Base-by-base conservation (phyloP, 2,888 invertebrate species). In the Argynnis bischoffii region DNA sequence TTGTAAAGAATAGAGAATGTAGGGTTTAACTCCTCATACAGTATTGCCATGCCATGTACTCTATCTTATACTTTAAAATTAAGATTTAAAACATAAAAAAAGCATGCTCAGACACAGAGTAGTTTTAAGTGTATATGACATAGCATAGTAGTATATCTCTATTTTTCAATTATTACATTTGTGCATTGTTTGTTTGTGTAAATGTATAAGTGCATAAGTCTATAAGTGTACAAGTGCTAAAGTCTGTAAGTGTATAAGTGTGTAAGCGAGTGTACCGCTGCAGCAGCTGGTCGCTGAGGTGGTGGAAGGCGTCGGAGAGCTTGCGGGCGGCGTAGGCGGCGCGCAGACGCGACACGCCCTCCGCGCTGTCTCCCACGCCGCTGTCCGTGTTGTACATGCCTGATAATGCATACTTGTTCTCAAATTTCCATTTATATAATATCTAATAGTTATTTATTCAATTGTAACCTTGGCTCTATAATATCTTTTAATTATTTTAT, bases 221-320 rank as follows among this genome's bases (percentile, higher is more conserved):
- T 6, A 1, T 35, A 35, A 35, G 35, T 35, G 35, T 35, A 26
- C 1, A 2, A 31, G 35, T 35, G 35, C 8, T 8, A 8, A 35
- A 35, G 8, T 35, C 8, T 35, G 2, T 41, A 41, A 41, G 35
- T 11, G 35, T 8, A 2, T 41, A 41, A 41, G 35, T 41, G 35
- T 41, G 11, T 41, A 41, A 41, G 35, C 11, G 14, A 13, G 14
- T 54, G 50, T 63, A 90, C 93, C 93, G 92, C 78, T 95, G 95
- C 76, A 97, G 87, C 78, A 97, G 95, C 70, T 95, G 84, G 75
- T 96, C 96, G 64, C 95, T 94, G 78, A 98, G 93, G 75, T 96
- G 94, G 83, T 98, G 98, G 85, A 98, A 96, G 76, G 94, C 90
- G 74, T 96, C 95, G 3, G 95, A 94, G 73, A 98, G 96, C 74